phyloP scores from a whole-genome alignment of 2,113 vertebrate species.

The Sturnira hondurensis region DNA sequence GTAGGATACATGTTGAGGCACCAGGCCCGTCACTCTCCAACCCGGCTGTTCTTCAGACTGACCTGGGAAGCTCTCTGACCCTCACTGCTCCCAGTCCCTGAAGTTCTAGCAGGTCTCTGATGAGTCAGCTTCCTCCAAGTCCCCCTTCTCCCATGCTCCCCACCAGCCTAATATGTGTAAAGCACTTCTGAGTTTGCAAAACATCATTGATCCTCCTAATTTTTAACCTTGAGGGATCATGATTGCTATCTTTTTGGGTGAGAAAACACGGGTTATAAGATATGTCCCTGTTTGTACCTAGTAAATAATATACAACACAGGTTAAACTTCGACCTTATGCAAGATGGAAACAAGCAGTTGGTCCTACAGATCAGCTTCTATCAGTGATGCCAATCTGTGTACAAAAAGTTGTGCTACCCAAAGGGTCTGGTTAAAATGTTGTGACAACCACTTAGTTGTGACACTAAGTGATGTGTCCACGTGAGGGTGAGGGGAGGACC shows the following conservation, averaged over 20 bases:
- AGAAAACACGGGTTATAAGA: neutral
- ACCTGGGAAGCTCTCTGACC: no score
- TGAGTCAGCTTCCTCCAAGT: neutral
- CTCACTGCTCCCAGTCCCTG: neutral
- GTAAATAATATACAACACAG: neutral
- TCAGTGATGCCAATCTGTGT: neutral
- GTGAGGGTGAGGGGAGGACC: rapidly evolving
- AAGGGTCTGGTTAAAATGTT: neutral
- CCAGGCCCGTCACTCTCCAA: rapidly evolving
- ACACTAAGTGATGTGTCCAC: rapidly evolving
- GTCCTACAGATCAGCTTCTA: neutral
- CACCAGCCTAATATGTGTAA: neutral
- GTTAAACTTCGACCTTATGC: neutral
- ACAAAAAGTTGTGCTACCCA: constrained; percentile 5
- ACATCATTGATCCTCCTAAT: neutral
- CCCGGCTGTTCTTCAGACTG: neutral
- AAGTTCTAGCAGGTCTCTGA: neutral
- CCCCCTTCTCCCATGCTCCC: neutral
- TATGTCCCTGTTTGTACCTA: neutral
- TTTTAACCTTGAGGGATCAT: neutral
- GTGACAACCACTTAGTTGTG: no score
- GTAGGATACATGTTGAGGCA: rapidly evolving
- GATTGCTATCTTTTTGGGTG: neutral
- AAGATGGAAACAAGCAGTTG: neutral
- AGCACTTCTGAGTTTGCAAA: neutral